phyloP scores from a whole-genome alignment of 2,888 invertebrate species.

The Macrosoma leucophasiata region DNA sequence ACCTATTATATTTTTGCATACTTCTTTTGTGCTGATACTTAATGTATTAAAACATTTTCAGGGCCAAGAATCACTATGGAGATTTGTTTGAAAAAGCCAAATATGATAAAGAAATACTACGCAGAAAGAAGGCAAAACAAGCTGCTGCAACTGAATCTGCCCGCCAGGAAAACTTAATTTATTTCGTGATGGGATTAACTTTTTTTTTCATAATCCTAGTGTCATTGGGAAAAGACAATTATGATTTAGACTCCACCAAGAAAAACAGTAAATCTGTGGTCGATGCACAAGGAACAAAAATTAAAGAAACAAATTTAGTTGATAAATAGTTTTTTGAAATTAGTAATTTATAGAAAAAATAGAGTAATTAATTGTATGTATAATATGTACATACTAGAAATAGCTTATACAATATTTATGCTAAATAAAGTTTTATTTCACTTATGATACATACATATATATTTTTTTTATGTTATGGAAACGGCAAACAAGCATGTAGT shows the following conservation, averaged over 20 bases:
- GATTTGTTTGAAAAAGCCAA: constrained; percentile 43
- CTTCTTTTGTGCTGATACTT: too few species aligned
- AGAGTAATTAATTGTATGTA: constrained; percentile 14
- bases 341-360: not conserved
- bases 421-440: too few species aligned
- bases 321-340: too few species aligned
- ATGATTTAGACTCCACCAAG: constrained; percentile 36
- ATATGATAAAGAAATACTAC: constrained; percentile 40
- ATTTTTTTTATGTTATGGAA: too few species aligned
- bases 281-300: too few species aligned
- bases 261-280: constrained; percentile 8
- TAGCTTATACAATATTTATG: too few species aligned
- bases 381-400: too few species aligned
- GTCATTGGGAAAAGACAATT: constrained; percentile 41
- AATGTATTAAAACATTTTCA: constrained; percentile 31
- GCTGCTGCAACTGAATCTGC: constrained; percentile 22
- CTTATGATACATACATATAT: too few species aligned
- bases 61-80: constrained; percentile 73
- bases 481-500: too few species aligned
- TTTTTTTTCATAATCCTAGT: constrained; percentile 37
- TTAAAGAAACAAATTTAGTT: too few species aligned
- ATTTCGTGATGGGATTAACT: constrained; percentile 34
- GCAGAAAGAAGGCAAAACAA: constrained; percentile 29
- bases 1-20: too few species aligned
- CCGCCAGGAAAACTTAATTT: constrained; percentile 44